These are phyloP conservation scores for Phylloscopus whistleri DNA, from an alignment of 2,113 vertebrate genomes.

Conservation along the genomic window DNA sequence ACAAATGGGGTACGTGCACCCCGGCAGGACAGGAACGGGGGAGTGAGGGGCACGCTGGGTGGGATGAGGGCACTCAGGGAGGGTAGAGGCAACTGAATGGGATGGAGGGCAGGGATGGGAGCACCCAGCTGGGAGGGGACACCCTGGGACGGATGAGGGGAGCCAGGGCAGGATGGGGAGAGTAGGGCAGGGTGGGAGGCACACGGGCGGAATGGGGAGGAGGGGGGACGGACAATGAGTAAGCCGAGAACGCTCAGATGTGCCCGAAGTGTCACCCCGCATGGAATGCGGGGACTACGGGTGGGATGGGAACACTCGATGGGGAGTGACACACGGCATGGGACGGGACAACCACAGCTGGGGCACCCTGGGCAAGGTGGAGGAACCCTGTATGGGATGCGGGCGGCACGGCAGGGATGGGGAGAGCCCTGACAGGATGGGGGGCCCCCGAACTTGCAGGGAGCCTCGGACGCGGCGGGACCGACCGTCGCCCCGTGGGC, in stretches of 20 bases:
- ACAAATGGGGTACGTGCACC: neutral
- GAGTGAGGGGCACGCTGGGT: neutral
- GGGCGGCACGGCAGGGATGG: neutral
- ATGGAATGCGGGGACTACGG: neutral
- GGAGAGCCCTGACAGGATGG: neutral
- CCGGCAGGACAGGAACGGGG: neutral
- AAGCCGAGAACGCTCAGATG: neutral
- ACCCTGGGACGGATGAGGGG: neutral
- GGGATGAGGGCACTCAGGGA: neutral
- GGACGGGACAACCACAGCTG: neutral
- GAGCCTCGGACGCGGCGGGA: neutral
- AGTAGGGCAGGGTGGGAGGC: neutral
- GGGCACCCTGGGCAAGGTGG: neutral
- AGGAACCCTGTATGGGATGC: neutral
- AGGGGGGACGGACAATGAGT: too few species aligned
- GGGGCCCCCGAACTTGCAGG: neutral
- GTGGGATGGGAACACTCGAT: neutral
- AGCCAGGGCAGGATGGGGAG: neutral
- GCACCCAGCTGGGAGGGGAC: neutral
- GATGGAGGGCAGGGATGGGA: neutral
- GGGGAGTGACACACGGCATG: too few species aligned
- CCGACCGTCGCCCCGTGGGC: too few species aligned
- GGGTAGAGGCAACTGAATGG: too few species aligned
- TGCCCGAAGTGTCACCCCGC: neutral
- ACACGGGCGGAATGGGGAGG: too few species aligned